phyloP scores from a whole-genome alignment of 2,888 invertebrate species.

The Caenorhabditis japonica region DNA sequence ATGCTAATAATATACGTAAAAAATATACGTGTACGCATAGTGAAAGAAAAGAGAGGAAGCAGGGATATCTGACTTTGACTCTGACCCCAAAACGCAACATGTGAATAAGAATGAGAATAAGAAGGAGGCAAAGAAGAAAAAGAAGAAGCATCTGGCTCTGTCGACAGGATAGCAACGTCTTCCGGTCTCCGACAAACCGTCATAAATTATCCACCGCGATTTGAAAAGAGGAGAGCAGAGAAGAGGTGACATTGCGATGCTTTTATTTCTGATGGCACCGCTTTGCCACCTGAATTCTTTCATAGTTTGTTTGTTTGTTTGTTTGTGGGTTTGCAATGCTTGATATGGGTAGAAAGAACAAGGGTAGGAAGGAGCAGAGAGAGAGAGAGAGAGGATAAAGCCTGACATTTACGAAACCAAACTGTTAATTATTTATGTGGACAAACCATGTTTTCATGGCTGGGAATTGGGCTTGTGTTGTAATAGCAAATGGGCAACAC shows the following conservation, averaged over 20 bases:
- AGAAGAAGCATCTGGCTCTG: slow-evolving; percentile 46
- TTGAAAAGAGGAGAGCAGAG: slow-evolving; percentile 6
- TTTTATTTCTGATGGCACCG: slow-evolving; percentile 34
- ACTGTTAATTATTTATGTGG: slow-evolving; percentile 27
- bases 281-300: slow-evolving; percentile 1
- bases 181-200: slow-evolving; percentile 34
- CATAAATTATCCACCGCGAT: slow-evolving; percentile 48
- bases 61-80: slow-evolving; percentile 25
- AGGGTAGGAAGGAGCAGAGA: background rate
- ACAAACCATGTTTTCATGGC: too few species aligned
- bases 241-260: slow-evolving; percentile 19
- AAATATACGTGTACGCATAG: too few species aligned
- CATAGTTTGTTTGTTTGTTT: slow-evolving; percentile 23
- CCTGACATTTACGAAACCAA: slow-evolving; percentile 13
- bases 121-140: too few species aligned
- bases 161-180: slow-evolving; percentile 26
- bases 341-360: slow-evolving; percentile 8
- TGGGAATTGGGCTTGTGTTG: background rate
- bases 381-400: background rate
- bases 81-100: slow-evolving; percentile 42
- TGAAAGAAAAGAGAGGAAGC: background rate
- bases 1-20: slow-evolving; percentile 10
- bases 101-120: slow-evolving; percentile 4
- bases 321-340: slow-evolving; percentile 40
- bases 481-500: background rate